Evolutionary conservation across 2,797 vertebrate species (phyloP).

Genomic region (Premnoplex brunnescens): DNA sequence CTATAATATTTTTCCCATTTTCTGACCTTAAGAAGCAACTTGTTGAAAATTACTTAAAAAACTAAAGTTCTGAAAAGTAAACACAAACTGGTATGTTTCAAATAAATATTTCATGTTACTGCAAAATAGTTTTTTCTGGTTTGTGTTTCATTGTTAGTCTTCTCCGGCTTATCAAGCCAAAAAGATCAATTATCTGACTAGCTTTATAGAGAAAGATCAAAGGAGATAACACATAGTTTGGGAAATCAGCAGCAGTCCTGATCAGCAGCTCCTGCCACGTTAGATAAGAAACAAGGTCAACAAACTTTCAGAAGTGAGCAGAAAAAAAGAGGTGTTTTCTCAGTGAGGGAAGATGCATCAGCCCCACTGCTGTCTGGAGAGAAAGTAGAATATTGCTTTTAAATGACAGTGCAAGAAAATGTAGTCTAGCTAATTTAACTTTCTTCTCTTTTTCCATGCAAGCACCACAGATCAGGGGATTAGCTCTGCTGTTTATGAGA

Average conservation of each 20-base stretch:
- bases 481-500: not conserved
- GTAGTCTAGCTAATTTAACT: not conserved
- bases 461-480: not conserved
- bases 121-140: not conserved
- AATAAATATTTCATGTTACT: not conserved
- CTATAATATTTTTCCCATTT: not conserved
- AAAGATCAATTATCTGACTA: constrained; percentile 32
- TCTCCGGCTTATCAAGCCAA: not conserved
- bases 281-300: constrained; percentile 27
- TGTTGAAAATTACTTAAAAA: not conserved
- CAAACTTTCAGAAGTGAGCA: not conserved
- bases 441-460: not conserved
- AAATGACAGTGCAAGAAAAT: not conserved
- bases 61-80: not conserved
- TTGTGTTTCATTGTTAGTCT: not conserved
- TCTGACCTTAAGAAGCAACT: not conserved
- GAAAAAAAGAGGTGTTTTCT: not conserved
- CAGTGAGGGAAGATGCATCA: not conserved
- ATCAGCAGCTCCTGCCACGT: not conserved
- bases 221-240: not conserved
- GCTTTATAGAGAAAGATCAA: constrained; percentile 23
- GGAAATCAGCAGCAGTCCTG: not conserved
- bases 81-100: not conserved
- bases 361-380: not conserved
- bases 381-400: not conserved